Evolutionary conservation across 2,797 vertebrate species (phyloP).

Genomic region (Pseudomugil gertrudae): DNA sequence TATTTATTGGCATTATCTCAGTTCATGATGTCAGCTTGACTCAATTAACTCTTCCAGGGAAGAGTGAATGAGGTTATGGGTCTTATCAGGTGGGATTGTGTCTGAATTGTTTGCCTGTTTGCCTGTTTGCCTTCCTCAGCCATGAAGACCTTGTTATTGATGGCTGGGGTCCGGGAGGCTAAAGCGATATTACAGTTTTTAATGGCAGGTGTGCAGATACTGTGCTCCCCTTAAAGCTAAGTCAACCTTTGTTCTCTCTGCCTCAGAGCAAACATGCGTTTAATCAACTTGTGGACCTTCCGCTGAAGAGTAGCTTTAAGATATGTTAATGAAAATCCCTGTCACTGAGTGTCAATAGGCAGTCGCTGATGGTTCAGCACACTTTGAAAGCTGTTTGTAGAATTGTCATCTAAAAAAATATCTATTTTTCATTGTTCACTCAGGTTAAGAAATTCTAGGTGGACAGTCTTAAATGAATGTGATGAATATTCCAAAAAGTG

Average conservation of each 20-base stretch:
- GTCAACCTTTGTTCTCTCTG: conserved; percentile 59
- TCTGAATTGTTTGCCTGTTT: conserved; percentile 75
- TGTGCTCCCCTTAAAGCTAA: conserved; percentile 39
- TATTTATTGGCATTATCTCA: conserved; percentile 79
- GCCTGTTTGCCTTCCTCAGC: conserved; percentile 76
- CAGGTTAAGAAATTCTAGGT: conserved; percentile 28
- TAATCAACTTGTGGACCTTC: conserved; percentile 66
- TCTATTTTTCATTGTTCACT: conserved; percentile 22
- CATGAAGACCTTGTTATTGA: conserved; percentile 73
- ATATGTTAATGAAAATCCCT: conserved; percentile 54
- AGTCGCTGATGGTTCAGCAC: conserved; percentile 21
- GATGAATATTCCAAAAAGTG: conserved; percentile 61
- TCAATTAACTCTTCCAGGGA: conserved; percentile 76
- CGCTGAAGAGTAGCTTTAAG: conserved; percentile 51
- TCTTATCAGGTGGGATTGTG: conserved; percentile 78
- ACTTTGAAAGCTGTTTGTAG: conserved; percentile 38
- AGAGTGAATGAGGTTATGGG: conserved; percentile 73
- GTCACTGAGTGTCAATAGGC: conserved; percentile 19
- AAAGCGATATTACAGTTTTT: conserved; percentile 77
- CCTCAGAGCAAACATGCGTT: conserved; percentile 64
- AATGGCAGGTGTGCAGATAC: conserved; percentile 70
- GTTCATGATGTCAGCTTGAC: conserved; percentile 77
- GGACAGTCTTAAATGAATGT: conserved; percentile 52
- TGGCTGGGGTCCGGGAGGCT: conserved; percentile 67
- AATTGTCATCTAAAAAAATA: conserved; percentile 36